Percentiles rank a stretch among this genome's conserved stretches.
These are phyloP conservation scores for Mercenaria mercenaria DNA, from an alignment of 1,140 invertebrate genomes.

Conservation along the genomic window DNA sequence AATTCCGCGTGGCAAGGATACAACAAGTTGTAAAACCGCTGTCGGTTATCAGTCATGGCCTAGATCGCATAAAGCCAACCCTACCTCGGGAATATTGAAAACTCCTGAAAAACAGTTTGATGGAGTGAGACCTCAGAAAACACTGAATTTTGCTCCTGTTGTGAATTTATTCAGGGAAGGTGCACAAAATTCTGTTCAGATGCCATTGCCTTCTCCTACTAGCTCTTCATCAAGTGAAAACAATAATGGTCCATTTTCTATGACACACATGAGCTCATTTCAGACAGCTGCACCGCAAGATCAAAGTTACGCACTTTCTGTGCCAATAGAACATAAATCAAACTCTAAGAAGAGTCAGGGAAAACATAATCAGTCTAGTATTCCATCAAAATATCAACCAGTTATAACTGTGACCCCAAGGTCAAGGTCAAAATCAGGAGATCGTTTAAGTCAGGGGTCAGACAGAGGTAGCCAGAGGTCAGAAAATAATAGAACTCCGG, in stretches of 20 bases:
- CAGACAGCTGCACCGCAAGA: conserved; percentile 44
- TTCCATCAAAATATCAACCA: conserved; percentile 79
- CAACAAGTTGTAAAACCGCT: conserved; percentile 11
- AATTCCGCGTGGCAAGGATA: conserved; percentile 6
- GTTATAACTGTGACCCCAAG: conserved; percentile 76
- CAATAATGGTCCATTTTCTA: conserved; percentile 29
- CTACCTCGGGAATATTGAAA: conserved; percentile 79
- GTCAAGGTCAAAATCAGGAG: conserved; percentile 53
- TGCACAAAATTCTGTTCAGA: conserved; percentile 70
- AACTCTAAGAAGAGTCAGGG: conserved; percentile 22
- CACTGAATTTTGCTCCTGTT: conserved; percentile 81
- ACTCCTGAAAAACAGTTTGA: conserved; percentile 71
- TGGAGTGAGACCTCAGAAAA: conserved; percentile 75
- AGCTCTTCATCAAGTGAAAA: conserved; percentile 72
- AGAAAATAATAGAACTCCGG: conserved; percentile 21
- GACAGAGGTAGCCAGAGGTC: conserved; percentile 26
- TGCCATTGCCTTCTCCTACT: conserved; percentile 73
- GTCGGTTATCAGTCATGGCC: conserved; percentile 79
- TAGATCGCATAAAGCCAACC: conserved; percentile 68
- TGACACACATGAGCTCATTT: conserved; percentile 53
- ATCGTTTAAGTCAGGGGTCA: conserved; percentile 50
- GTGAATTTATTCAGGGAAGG: conserved; percentile 79
- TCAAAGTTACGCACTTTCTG: conserved; percentile 69
- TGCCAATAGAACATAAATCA: conserved; percentile 62
- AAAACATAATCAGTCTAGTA: conserved; percentile 13